These are phyloP conservation scores for Alouatta palliata DNA, from an alignment of 2,113 vertebrate species.

Conservation along the genomic window DNA sequence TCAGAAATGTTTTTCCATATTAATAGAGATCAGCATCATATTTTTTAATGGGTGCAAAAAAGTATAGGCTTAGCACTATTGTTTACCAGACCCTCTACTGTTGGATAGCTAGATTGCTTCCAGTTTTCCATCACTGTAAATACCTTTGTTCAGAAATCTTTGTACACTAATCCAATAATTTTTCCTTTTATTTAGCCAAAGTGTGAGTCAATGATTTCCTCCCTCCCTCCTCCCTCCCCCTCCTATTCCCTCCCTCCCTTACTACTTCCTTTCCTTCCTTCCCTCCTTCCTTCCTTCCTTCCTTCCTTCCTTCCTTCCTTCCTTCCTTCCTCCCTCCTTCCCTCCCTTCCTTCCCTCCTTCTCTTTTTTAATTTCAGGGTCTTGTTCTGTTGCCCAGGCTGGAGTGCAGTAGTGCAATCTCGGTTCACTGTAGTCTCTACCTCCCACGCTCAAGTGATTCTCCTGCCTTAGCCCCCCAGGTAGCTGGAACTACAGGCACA, in stretches of 20 bases:
- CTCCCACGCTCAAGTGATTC: too few relatives aligned
- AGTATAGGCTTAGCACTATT: not conserved
- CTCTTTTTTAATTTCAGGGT: too few relatives aligned
- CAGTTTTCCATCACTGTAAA: not conserved
- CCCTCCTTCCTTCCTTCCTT: fast-evolving
- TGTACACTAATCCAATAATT: not conserved
- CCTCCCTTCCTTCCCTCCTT: too few relatives aligned
- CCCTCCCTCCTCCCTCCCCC: too few relatives aligned
- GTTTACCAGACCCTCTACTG: not conserved
- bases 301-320: fast-evolving
- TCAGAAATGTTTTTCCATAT: not conserved
- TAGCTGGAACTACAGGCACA: too few relatives aligned
- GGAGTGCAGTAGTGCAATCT: too few relatives aligned
- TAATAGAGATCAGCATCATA: not conserved
- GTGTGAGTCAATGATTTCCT: too few relatives aligned
- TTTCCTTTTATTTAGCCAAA: not conserved
- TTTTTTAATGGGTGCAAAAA: not conserved
- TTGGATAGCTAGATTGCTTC: not conserved
- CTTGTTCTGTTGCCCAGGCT: not conserved
- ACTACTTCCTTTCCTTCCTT: fast-evolving
- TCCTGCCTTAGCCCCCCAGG: too few relatives aligned
- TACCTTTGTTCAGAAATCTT: not conserved
- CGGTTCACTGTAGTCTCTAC: too few relatives aligned
- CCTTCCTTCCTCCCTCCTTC: too few relatives aligned
- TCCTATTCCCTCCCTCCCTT: fast-evolving